These are phyloP conservation scores for Phylloscopus whistleri DNA, from an alignment of 2,113 vertebrate species.

Conservation along the genomic window DNA sequence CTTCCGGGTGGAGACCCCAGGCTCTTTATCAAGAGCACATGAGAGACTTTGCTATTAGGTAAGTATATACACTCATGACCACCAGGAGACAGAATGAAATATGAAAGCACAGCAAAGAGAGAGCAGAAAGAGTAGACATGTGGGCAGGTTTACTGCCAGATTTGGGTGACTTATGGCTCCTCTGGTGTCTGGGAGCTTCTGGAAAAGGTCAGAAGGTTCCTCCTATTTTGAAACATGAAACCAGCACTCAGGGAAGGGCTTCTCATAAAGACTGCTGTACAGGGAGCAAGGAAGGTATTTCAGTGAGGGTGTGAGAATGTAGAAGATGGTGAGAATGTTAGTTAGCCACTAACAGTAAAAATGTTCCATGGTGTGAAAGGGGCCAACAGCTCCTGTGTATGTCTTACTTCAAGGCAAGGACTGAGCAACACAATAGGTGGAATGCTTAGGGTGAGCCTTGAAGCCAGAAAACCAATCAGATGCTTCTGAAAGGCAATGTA, in stretches of 20 bases:
- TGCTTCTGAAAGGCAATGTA: neutral
- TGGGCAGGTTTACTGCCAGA: neutral
- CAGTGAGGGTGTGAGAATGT: neutral
- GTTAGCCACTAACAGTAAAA: neutral
- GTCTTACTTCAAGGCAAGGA: neutral
- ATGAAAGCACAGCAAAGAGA: neutral
- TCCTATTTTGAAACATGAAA: neutral
- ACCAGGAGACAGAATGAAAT: neutral
- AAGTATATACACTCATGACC: neutral
- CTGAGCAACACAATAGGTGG: neutral
- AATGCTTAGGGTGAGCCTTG: neutral
- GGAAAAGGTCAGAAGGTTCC: slow-evolving; percentile 6
- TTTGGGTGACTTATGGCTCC: slow-evolving; percentile 17
- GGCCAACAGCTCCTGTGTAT: neutral
- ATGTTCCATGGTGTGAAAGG: neutral
- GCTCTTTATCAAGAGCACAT: neutral
- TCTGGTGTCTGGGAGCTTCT: neutral
- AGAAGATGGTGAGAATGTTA: neutral
- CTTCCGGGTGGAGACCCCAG: accelerated
- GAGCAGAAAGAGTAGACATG: neutral
- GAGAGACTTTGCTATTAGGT: neutral
- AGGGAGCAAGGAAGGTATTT: neutral
- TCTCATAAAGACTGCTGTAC: neutral
- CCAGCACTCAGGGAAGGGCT: neutral
- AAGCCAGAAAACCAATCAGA: neutral